These are phyloP conservation scores for Paramisgurnus dabryanus DNA, from an alignment of 2,113 vertebrate species.

Conservation along the genomic window DNA sequence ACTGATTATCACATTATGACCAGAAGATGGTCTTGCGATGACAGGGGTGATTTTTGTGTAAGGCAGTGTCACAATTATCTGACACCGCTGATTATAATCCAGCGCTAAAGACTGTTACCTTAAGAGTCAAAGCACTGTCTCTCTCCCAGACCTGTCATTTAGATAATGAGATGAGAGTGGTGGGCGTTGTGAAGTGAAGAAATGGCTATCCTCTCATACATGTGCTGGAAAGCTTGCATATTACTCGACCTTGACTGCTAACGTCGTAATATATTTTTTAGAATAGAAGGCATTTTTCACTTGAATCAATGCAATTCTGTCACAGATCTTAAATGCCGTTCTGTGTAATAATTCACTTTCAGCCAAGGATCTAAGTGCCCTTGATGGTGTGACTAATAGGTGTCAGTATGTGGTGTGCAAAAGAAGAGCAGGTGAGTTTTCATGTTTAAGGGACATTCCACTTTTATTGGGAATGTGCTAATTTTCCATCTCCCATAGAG, in stretches of 20 bases:
- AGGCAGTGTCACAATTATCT: slow-evolving; percentile 3
- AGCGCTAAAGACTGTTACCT: slow-evolving; percentile 22
- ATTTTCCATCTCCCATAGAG: no score
- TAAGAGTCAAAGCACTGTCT: slow-evolving; percentile 31
- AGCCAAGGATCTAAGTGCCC: slow-evolving; percentile 16
- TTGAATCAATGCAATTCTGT: slow-evolving; percentile 15
- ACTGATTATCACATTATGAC: slow-evolving; percentile 38
- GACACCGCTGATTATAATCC: slow-evolving; percentile 43
- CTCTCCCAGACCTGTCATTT: slow-evolving; percentile 45
- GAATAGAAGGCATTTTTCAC: slow-evolving; percentile 29
- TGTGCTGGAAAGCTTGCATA: background rate
- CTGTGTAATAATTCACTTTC: slow-evolving; percentile 27
- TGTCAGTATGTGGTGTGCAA: background rate
- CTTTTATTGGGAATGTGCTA: no score
- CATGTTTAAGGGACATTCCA: background rate
- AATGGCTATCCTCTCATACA: background rate
- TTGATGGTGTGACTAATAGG: slow-evolving; percentile 27
- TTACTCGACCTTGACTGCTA: slow-evolving; percentile 29
- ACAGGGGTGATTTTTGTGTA: slow-evolving; percentile 19
- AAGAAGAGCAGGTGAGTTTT: background rate
- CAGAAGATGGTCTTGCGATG: slow-evolving; percentile 6
- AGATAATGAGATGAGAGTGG: slow-evolving; percentile 44
- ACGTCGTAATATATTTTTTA: slow-evolving; percentile 14
- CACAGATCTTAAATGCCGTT: slow-evolving; percentile 25
- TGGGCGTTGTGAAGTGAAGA: slow-evolving; percentile 10